Conservation (phyloP, 2,888 invertebrate species). For the Eurytoma californica region DNA sequence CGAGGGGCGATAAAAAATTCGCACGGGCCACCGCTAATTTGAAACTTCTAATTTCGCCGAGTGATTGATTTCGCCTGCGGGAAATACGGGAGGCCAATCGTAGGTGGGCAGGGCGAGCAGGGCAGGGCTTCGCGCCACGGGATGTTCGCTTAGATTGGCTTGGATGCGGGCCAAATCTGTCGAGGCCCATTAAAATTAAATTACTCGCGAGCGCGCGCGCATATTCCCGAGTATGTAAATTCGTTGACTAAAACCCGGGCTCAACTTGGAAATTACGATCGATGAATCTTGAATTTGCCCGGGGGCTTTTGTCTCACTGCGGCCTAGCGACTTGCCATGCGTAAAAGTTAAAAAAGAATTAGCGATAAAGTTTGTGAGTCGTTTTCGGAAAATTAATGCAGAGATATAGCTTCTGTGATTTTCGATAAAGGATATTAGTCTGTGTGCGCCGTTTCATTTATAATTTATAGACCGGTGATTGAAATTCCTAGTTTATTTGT, state of each 20-base stretch:
- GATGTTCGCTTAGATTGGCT: conserved; percentile 50
- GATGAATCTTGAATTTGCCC: not conserved
- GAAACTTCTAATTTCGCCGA: conserved; percentile 45
- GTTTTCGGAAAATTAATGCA: no score
- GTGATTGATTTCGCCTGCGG: conserved; percentile 53
- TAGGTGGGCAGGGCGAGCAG: conserved; percentile 1
- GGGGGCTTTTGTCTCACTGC: no score
- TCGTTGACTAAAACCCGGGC: conserved; percentile 3
- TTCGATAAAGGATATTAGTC: no score
- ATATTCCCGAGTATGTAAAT: conserved; percentile 31
- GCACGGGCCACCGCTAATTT: conserved; percentile 14
- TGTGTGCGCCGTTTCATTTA: no score
- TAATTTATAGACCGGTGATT: no score
- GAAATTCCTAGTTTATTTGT: no score
- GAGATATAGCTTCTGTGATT: no score
- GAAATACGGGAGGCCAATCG: conserved; percentile 37
- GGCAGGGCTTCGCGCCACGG: not conserved
- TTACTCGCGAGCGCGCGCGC: conserved; percentile 4
- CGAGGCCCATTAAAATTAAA: conserved; percentile 52
- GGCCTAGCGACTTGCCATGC: not conserved
- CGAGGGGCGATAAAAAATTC: not conserved
- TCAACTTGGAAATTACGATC: conserved; percentile 31
- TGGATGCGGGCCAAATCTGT: conserved; percentile 50
- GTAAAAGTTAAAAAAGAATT: not conserved
- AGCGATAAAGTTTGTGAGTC: no score